These are phyloP conservation scores for Poecilia latipinna DNA, from an alignment of 2,113 vertebrate genomes.

Conservation along the genomic window DNA sequence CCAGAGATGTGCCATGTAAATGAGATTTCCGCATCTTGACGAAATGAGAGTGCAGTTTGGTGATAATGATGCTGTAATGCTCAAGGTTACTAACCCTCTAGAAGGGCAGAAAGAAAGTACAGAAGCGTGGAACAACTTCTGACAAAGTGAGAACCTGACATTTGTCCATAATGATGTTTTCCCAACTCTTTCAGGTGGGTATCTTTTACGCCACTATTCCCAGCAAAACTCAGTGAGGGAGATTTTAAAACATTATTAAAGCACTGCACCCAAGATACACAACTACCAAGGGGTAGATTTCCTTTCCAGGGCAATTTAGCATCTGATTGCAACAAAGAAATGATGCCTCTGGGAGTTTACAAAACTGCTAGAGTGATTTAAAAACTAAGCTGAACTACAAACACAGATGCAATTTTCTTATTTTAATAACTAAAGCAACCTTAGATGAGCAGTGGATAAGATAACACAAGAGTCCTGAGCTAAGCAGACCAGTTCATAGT, in stretches of 20 bases:
- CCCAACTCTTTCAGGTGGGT: neutral
- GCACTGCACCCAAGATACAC: neutral
- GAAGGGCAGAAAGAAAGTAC: slow-evolving; percentile 20
- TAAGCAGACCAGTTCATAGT: neutral
- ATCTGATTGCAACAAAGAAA: neutral
- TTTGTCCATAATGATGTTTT: slow-evolving; percentile 7
- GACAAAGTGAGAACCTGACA: slow-evolving; percentile 3
- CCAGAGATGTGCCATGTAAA: slow-evolving; percentile 64
- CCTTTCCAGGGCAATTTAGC: neutral
- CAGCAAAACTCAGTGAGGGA: neutral
- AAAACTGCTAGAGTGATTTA: neutral
- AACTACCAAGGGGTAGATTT: neutral
- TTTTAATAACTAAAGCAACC: neutral
- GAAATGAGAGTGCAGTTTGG: slow-evolving; percentile 56
- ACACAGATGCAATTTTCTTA: neutral
- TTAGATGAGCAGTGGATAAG: neutral
- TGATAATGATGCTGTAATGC: slow-evolving; percentile 51
- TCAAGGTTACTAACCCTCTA: slow-evolving; percentile 60
- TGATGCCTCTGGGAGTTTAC: neutral
- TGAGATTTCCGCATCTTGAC: slow-evolving; percentile 69
- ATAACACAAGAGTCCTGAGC: neutral
- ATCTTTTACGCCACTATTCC: neutral
- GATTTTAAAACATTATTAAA: neutral
- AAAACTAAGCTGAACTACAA: neutral
- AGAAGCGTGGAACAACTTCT: slow-evolving; percentile 24